Conservation (phyloP, 2,888 invertebrate species). For the Volucella zonaria region DNA sequence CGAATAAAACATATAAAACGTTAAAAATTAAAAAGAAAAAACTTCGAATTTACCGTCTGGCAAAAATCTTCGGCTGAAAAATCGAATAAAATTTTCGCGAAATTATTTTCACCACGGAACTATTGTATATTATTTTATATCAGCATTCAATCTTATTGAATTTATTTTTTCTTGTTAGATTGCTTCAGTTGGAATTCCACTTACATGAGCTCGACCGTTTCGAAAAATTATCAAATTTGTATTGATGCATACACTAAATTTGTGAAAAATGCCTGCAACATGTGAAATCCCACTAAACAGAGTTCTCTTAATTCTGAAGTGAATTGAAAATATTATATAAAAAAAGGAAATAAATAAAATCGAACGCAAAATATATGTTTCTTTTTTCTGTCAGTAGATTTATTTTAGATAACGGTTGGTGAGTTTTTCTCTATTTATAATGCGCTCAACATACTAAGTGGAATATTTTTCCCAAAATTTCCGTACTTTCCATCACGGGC, state of each 20-base stretch:
- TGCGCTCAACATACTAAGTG: slow-evolving; percentile 38
- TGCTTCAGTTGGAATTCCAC: slow-evolving; percentile 13
- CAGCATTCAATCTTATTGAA: slow-evolving; percentile 19
- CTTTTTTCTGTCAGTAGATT: slow-evolving; percentile 29
- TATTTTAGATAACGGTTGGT: slow-evolving; percentile 25
- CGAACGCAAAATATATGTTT: slow-evolving; percentile 7
- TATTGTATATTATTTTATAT: neutral
- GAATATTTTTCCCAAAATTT: slow-evolving; percentile 5
- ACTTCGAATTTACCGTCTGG: too few relatives aligned
- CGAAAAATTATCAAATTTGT: slow-evolving; percentile 51
- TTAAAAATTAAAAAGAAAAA: too few relatives aligned
- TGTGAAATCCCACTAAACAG: slow-evolving; percentile 28
- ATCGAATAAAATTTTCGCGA: slow-evolving; percentile 44
- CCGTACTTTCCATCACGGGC: neutral
- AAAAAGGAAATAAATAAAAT: slow-evolving; percentile 1
- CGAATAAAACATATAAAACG: too few relatives aligned
- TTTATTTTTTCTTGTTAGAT: slow-evolving; percentile 53
- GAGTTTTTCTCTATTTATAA: slow-evolving; percentile 40
- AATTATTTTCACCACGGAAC: slow-evolving; percentile 53
- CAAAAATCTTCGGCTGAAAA: neutral
- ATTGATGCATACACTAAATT: slow-evolving; percentile 48
- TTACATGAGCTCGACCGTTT: slow-evolving; percentile 23
- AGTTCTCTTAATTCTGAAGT: slow-evolving; percentile 11
- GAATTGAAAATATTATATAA: slow-evolving; percentile 6
- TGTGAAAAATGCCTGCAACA: slow-evolving; percentile 38